Evolutionary conservation across 2,113 vertebrate genomes (phyloP), one percentile per base, ranked within the genome.

Genomic region (Perca schrenkii): DNA sequence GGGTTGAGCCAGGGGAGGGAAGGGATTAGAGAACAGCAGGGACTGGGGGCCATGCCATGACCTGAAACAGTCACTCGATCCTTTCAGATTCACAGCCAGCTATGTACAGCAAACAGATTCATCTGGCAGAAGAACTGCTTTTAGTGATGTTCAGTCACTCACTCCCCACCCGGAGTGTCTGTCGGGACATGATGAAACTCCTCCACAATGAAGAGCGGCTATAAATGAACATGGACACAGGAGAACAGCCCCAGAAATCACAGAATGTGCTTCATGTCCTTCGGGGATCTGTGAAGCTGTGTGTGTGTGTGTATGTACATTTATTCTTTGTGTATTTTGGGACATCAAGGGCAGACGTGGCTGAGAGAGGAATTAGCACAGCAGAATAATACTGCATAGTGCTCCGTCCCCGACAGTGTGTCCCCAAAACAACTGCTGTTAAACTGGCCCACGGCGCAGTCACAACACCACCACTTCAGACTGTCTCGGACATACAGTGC

Each of bases 191-290:
- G 88, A 86, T 92, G 91, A 84, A 93, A 94, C 94, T 95, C 95
- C 94, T 95, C 94, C 95, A 87, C 94, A 86, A 94, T 95, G 94
- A 95, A 94, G 93, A 96, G 95, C 94, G 93, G 95, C 95, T 96
- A 96, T 96, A 97, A 97, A 96, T 93, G 95, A 94, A 95, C 89
- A 95, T 89, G 93, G 93, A 94, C 95, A 94, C 93, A 91, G 93
- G 95, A 96, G 95, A 96, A 95, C 94, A 96, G 96, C 93, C 92
- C 92, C 93, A 94, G 94, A 94, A 95, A 95, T 96, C 94, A 95
- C 92, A 96, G 92, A 93, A 93, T 95, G 95, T 94, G 93, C 93
- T 94, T 91, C 93, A 88, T 89, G 91, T 93, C 93, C 90, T 90
- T 65, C 87, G 92, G 95, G 85, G 80, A 93, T 88, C 85, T 54